Conservation (phyloP, 2,797 vertebrate genomes). For the Parauchenoglanis punctatus region DNA sequence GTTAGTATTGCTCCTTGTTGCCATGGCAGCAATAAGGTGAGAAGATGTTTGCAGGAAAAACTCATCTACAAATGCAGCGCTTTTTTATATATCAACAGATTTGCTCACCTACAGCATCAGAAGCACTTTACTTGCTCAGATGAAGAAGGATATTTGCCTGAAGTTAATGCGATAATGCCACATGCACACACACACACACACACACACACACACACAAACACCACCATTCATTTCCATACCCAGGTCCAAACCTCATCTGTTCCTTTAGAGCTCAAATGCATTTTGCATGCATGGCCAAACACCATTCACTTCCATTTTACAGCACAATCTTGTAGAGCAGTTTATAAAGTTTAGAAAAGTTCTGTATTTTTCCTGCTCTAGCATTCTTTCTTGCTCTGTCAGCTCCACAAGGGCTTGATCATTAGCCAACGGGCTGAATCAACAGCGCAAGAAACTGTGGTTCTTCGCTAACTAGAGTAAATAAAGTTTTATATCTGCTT, state of each 20-base stretch:
- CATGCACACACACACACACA: constrained; percentile 19
- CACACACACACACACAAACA: constrained; percentile 15
- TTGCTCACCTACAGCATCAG: background rate
- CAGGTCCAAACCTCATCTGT: background rate
- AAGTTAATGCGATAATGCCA: background rate
- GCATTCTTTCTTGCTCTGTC: constrained; percentile 24
- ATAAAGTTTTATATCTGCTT: background rate
- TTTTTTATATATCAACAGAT: background rate
- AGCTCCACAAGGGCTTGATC: constrained; percentile 10
- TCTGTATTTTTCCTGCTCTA: background rate
- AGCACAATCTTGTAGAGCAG: background rate
- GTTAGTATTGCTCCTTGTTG: background rate
- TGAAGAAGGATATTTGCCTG: background rate
- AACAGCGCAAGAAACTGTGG: background rate
- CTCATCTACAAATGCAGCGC: background rate
- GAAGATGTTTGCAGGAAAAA: background rate
- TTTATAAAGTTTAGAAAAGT: background rate
- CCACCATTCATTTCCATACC: background rate
- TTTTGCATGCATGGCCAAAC: background rate
- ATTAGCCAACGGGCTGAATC: background rate
- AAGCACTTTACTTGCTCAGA: background rate
- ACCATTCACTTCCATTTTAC: background rate
- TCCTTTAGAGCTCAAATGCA: background rate
- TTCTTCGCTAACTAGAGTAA: background rate
- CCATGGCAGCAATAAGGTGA: constrained; percentile 1